These are phyloP conservation scores for Myxocyprinus asiaticus DNA, from an alignment of 2,113 vertebrate genomes.

Conservation along the genomic window DNA sequence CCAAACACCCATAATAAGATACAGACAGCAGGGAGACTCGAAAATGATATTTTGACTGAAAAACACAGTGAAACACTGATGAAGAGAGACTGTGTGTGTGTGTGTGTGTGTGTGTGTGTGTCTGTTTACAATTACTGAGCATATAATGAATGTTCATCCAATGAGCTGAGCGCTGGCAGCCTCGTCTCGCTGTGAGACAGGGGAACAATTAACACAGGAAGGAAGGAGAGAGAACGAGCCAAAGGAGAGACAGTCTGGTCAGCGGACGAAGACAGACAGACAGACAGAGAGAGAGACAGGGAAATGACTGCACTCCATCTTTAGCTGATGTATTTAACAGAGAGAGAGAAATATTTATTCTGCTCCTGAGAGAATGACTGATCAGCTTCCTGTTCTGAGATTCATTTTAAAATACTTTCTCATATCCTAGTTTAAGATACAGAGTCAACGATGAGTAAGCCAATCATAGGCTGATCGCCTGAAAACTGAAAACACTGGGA, in stretches of 20 bases:
- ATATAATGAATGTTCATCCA: conserved; percentile 66
- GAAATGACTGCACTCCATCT: background rate
- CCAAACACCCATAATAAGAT: too few species aligned
- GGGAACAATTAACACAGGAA: conserved; percentile 82
- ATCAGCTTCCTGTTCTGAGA: too few species aligned
- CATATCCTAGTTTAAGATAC: too few species aligned
- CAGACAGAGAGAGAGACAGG: background rate
- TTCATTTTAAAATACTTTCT: too few species aligned
- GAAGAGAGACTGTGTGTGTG: too few species aligned
- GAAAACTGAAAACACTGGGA: too few species aligned
- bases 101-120: background rate
- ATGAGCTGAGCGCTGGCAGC: conserved; percentile 76
- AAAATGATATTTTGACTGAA: too few species aligned
- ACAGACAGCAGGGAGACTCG: too few species aligned
- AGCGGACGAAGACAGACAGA: conserved; percentile 58
- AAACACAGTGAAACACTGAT: too few species aligned
- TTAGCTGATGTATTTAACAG: conserved; percentile 39
- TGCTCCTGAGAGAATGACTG: too few species aligned
- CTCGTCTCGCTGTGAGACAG: conserved; percentile 78
- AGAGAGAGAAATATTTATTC: background rate
- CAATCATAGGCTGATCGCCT: too few species aligned
- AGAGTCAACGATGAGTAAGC: too few species aligned
- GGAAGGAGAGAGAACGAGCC: conserved; percentile 79
- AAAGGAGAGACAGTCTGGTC: conserved; percentile 77
- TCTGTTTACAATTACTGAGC: conserved; percentile 81